Conservation (phyloP, 1,140 invertebrate species). For the Colletes latitarsis region DNA sequence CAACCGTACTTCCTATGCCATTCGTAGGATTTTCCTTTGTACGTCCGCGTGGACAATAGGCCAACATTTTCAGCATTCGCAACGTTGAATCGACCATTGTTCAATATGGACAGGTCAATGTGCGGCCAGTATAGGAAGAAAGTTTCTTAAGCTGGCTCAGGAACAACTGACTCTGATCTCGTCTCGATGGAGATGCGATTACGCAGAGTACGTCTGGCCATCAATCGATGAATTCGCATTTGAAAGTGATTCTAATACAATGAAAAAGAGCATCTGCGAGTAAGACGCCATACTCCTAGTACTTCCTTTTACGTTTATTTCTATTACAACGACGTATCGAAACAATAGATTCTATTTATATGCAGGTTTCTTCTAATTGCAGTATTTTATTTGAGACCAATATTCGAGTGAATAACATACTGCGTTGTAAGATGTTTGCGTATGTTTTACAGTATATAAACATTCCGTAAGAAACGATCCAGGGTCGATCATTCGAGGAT, state of each 20-base stretch:
- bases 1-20: conserved; percentile 48
- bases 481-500: no score
- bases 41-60: conserved; percentile 34
- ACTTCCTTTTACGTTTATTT: not conserved
- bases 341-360: no score
- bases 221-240: not conserved
- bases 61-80: conserved; percentile 50
- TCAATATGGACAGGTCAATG: conserved; percentile 33
- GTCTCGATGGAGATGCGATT: conserved; percentile 9
- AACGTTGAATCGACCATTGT: conserved; percentile 44
- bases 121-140: conserved; percentile 16
- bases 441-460: no score
- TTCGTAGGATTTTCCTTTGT: conserved; percentile 47
- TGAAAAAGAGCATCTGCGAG: not conserved
- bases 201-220: not conserved
- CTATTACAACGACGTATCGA: no score
- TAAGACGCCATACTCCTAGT: no score
- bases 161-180: conserved; percentile 26
- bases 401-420: no score
- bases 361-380: no score
- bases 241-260: not conserved
- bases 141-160: conserved; percentile 2
- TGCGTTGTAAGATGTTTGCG: no score
- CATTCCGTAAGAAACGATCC: no score
- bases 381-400: no score